These are phyloP conservation scores for Cryptoprocta ferox DNA, from an alignment of 2,797 vertebrate genomes.

Conservation along the genomic window DNA sequence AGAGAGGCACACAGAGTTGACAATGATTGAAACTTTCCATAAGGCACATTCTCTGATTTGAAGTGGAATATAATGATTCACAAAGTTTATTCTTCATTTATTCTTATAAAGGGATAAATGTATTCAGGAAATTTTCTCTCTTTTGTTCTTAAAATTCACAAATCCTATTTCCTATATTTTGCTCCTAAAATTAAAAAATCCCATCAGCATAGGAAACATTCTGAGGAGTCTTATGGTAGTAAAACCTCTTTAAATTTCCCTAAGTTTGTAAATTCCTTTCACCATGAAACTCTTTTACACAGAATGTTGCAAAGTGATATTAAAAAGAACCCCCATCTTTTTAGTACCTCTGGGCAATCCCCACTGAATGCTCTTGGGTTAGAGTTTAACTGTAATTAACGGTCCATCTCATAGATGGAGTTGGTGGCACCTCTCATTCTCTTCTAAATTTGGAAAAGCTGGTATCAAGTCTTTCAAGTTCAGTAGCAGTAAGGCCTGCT, in stretches of 20 bases:
- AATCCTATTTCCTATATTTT: not conserved
- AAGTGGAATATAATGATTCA: not conserved
- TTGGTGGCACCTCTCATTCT: not conserved
- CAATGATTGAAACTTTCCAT: not conserved
- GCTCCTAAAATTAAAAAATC: not conserved
- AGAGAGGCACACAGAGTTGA: not conserved
- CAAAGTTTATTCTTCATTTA: not conserved
- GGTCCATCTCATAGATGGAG: not conserved
- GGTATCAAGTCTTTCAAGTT: not conserved
- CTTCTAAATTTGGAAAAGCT: conserved; percentile 44
- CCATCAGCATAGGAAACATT: not conserved
- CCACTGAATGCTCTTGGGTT: not conserved
- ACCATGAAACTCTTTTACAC: not conserved
- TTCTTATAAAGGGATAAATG: not conserved
- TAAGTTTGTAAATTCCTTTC: not conserved
- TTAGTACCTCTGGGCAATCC: not conserved
- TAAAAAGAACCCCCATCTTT: not conserved
- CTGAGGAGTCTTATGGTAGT: not conserved
- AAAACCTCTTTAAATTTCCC: not conserved
- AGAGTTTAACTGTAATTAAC: not conserved
- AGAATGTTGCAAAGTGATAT: not conserved
- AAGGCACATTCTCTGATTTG: not conserved
- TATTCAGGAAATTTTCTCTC: not conserved
- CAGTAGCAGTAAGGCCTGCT: not conserved
- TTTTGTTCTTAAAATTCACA: not conserved